Evolutionary conservation across 2,797 vertebrate genomes (phyloP), one percentile per base, ranked within the genome.

Genomic region (Eptatretus atami): DNA sequence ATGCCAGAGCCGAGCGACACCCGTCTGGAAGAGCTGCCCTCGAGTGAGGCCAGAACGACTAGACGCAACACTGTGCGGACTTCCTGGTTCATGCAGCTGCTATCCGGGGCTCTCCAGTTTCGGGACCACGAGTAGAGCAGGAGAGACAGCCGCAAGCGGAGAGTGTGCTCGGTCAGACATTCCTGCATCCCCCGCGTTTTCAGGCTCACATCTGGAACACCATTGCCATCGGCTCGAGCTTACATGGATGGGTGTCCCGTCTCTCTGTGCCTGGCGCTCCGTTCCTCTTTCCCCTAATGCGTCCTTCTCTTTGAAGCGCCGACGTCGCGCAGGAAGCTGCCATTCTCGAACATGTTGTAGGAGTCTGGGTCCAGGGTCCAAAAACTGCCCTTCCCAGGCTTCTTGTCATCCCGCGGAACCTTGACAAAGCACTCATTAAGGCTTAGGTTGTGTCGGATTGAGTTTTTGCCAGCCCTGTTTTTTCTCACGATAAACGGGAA

Each of bases 321-420:
- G 70, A 31, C 79, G 74, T 52, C 79, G 65, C 79, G 71, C 44
- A 80, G 68, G 71, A 79, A 80, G 69, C 75, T 77, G 69, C 78
- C 79, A 69, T 80, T 80, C 69, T 80, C 79, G 67, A 80, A 80
- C 79, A 80, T 81, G 72, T 79, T 78, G 71, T 79, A 80, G 3
- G 77, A 79, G 31, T 79, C 79, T 15, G 79, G 79, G 69, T 80
- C 78, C 60, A 80, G 73, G 2, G 77, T 77, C 79, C 79, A 80
- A 71, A 78, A 80, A 71, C 77, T 79, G 67, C 79, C 79, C 63
- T 80, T 80, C 53, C 79, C 79, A 0, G 79, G 78, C 3, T 80
- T 80, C 67, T 78, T 79, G 70, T 80, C 78, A 68, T 80, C 79
- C 25, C 78, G 75, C 54, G 77, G 77, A 66, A 78, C 76, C 66